Evolutionary conservation across 2,113 vertebrate genomes (phyloP), one percentile per base, ranked within the genome.

Genomic region (Hypocryptadius cinnamomeus): DNA sequence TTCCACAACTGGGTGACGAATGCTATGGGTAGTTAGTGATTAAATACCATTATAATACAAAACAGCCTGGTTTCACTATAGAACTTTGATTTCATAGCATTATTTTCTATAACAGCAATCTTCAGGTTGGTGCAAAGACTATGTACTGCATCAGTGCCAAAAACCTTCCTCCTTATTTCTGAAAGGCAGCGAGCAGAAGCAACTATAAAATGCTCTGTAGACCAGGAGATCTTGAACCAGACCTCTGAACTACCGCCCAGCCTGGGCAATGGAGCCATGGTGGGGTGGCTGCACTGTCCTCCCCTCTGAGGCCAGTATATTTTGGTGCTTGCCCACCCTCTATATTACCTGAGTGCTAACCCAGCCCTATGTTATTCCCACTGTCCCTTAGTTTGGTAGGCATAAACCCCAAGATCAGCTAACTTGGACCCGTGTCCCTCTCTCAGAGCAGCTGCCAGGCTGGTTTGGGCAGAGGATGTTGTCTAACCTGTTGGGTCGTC

Each of bases 1-100:
- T 86, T 95, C 85, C 48, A 59, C 88, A 92, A 89, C 53, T 85
- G 66, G 81, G 37, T 87, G 84, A 92, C 87, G 51, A 94, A 85
- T 20, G 9, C 57, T 79, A 61, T 84, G 37, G 78, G 54, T 92
- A 95, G 77, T 89, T 94, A 93, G 90, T 87, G 57, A 94, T 89
- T 95, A 92, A 94, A 74, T 92, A 87, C 76, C 64, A 94, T 74
- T 81, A 72, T 21, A 94, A 93, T 56, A 79, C 28, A 13, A 72
- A 76, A 54, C 66, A 90, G 73, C n/a, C 61, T 77, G 47, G 28
- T 48, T 88, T 81, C 65, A 89, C 66, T 44, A 69, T n/a, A 90
- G 78, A 65, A 92, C 57, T 56, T 89, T 86, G 63, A 71, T 82
- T 88, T 79, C 56, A 71, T 64, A 89, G 54, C n/a, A 68, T 53